These are phyloP conservation scores for Heptranchias perlo DNA, from an alignment of 2,113 vertebrate species.

Conservation along the genomic window DNA sequence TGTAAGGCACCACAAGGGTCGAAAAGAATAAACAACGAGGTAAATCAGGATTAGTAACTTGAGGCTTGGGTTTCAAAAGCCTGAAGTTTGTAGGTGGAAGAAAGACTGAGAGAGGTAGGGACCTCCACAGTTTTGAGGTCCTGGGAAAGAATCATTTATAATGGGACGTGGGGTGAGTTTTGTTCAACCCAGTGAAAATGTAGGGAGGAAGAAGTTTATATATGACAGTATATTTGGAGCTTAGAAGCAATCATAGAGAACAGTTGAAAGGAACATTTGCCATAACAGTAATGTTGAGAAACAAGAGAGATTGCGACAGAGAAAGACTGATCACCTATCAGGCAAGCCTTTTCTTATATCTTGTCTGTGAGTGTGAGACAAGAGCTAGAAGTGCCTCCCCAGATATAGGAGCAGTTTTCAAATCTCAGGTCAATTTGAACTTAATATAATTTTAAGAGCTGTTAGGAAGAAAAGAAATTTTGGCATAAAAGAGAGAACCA, in stretches of 20 bases:
- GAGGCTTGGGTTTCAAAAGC: neutral
- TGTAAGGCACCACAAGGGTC: no score
- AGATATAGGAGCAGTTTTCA: neutral
- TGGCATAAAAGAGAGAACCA: neutral
- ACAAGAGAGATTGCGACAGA: neutral
- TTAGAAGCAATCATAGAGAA: neutral
- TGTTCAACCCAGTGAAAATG: neutral
- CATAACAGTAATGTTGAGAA: neutral
- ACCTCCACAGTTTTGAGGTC: neutral
- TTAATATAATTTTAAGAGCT: neutral
- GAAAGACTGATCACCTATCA: neutral
- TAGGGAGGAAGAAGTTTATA: neutral
- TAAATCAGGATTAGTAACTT: neutral
- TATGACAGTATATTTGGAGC: neutral
- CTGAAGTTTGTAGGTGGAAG: neutral
- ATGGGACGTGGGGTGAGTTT: neutral
- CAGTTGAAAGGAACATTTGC: neutral
- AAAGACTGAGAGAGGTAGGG: neutral
- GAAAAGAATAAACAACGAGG: no score
- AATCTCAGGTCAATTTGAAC: neutral
- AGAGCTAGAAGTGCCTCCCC: neutral
- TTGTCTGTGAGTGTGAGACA: neutral
- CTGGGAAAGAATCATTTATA: neutral
- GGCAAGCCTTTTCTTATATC: neutral
- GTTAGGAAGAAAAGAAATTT: neutral